Base-by-base conservation (phyloP, 92 coral and sea anemone genomes). In the Plumapathes pennacea region DNA sequence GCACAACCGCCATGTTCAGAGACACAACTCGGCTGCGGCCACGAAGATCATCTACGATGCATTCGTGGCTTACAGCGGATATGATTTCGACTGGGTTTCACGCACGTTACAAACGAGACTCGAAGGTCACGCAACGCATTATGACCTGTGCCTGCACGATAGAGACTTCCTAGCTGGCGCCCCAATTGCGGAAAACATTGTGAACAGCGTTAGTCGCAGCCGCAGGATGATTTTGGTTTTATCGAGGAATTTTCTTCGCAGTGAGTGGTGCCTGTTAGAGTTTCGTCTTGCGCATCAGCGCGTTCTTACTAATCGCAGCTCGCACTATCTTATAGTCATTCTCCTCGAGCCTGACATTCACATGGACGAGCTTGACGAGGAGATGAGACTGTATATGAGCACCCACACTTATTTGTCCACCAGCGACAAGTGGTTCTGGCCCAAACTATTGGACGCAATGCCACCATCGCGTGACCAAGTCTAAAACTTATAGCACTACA, bases 201-300 rank as follows among this genome's bases (percentile, higher is more conserved):
- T 84, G 51, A 67, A 84, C 78, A 73, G 90, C 57, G 90, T 84
- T 10, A 46, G 74, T 18, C 48, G 51, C 25, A 84, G 88, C 20
- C 80, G 72, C 32, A 65, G 96, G 22, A 88, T 74, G 88, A 67
- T 88, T 20, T 74, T 88, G 77, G 79, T 88, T 10, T 53, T 88
- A 39, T 88, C 91, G 6, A 77, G 51, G 15, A 36, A 67, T 61
- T 88, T 88, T 54, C 25, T 88, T 24, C 54, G 53, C 48, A 88
- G 91, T 59, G 96, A 88, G 39, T 88, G 91, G 96, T 88, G 96
- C 46, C 62, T 66, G 90, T 20, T 74, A 42, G 96, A 88, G 51
- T 88, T 88, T 40, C 83, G 91, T 10, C 86, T 90, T 4, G 91
- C 96, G 0, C 96, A 88, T 31, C 96, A 67, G 20, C 78, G 64